Base-by-base conservation (phyloP, 2,888 invertebrate genomes). In the Gastracanthus pulcherrimus region DNA sequence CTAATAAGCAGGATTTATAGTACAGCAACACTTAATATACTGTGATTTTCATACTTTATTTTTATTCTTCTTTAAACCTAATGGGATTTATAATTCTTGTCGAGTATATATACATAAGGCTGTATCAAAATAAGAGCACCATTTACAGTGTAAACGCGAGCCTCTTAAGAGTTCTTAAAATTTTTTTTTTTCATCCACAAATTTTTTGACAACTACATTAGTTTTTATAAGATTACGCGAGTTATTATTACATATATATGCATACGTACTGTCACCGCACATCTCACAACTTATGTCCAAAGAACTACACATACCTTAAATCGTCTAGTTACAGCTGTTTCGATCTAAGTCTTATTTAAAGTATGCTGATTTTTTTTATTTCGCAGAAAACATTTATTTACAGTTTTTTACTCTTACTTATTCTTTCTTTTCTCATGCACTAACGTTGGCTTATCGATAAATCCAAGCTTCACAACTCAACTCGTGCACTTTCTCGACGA, bases 101-200 rank as follows among this genome's bases (percentile, higher is more conserved):
- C 29, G 48, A 77, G 41, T 77, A 67, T 82, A 82, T 82, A 72
- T 82, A 80, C 81, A 82, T 82, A 81, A 84, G 84, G 81, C 84
- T 82, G 82, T 82, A 82, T 84, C 76, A 82, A 82, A 84, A 79
- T 83, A 84, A 84, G 78, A 81, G 82, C 80, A 81, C 77, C 79
- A 75, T 80, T 82, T 78, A 82, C 80, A 71, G 64, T 41, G 72
- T 83, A 82, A 79, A 79, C 45, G 62, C n/a, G 66, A 76, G 55
- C n/a, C 80, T 77, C 82, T 76, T 82, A 60, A 67, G 19, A 38
- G 60, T 66, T 80, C 26, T 76, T 75, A 45, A 60, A 76, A 19
- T 31, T 76, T 78, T 80, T 77, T 58, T 41, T 60, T 62, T 60
- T 66, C 26, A 9, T 60, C 9, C 51, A 26, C 29, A 23, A 19